Conservation (phyloP, 1,140 invertebrate species). For the Calliopsis andreniformis region DNA sequence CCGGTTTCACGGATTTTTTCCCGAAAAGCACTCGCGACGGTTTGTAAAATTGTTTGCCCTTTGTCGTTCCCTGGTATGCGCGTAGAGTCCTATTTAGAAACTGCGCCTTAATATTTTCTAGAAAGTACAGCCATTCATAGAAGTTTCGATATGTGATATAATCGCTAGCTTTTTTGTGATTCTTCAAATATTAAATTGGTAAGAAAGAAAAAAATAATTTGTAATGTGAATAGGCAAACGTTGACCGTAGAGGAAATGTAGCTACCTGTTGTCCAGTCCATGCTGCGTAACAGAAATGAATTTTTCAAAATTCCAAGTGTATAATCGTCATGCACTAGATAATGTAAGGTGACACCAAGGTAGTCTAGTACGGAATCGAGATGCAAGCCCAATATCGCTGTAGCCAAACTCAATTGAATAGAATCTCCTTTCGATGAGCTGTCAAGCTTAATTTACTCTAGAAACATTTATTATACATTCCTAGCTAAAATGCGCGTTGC, state of each 20-base stretch:
- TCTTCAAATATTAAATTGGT: background rate
- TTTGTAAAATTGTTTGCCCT: constrained; percentile 68
- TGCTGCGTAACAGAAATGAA: constrained; percentile 40
- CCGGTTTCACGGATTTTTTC: constrained; percentile 71
- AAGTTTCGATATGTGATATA: background rate
- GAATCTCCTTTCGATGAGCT: background rate
- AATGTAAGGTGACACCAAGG: constrained; percentile 68
- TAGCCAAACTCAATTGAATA: background rate
- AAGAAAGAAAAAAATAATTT: too few relatives aligned
- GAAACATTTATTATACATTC: too few relatives aligned
- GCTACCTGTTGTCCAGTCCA: background rate
- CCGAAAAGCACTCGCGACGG: constrained; percentile 64
- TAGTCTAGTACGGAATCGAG: constrained; percentile 50
- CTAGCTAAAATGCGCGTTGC: too few relatives aligned
- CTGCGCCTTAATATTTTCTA: background rate
- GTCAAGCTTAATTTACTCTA: background rate
- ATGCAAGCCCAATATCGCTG: background rate
- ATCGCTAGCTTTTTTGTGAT: too few relatives aligned
- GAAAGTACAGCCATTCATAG: background rate
- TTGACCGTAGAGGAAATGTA: background rate
- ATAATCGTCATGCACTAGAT: constrained; percentile 66
- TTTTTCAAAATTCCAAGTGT: constrained; percentile 61
- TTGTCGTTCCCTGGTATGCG: constrained; percentile 49
- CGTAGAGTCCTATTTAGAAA: background rate
- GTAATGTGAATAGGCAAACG: too few relatives aligned